Base-by-base conservation (phyloP, 2,888 invertebrate species). In the Brenthis daphne region DNA sequence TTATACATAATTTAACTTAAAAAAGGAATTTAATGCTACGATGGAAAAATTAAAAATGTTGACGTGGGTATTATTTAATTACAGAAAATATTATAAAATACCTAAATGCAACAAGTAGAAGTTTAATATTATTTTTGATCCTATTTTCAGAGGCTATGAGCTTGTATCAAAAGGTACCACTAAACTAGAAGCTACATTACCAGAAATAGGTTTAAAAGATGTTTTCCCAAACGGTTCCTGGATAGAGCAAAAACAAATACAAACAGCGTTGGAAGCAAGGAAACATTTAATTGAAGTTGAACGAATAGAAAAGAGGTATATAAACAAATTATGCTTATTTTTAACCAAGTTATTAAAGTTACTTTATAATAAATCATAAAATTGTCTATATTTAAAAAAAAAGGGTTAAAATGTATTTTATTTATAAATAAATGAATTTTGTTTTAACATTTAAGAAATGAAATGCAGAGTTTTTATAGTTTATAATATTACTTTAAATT, bases 181-280 rank as follows among this genome's bases (percentile, higher is more conserved):
- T n/a, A 94, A 91, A 73, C 82, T 83, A 1, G 86, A 87, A 53
- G 84, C 81, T 12, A 83, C 87, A 11, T 78, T 95, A 37, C 95
- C 95, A 0, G 92, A 89, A 75, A 77, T 86, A 54, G 94, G 94
- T 0, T 77, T 86, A 37, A 95, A 95, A 78, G 92, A 94, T 74
- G 92, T 94, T 5, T 77, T 85, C 16, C 94, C 94, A 1, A 92
- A 88, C 77, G 90, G 93, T 11, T 92, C 94, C 0, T 94, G 94
- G 94, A 79, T 95, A 13, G 94, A 95, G 75, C 87, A 92, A 71
- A 94, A 94, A 82, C 94, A 94, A 77, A 87, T 94, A 67, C 93
- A 94, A 76, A 89, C 92, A 53, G 90, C 93, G 12, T 79, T 95
- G 53, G 93, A 93, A 69, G 90, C 90, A 11, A 87, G 93, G 48